A percentile compares a stretch with the other conserved stretches of the same genome.
Conservation (phyloP, 2,797 vertebrate genomes). For the Phataginus tetradactyla region DNA sequence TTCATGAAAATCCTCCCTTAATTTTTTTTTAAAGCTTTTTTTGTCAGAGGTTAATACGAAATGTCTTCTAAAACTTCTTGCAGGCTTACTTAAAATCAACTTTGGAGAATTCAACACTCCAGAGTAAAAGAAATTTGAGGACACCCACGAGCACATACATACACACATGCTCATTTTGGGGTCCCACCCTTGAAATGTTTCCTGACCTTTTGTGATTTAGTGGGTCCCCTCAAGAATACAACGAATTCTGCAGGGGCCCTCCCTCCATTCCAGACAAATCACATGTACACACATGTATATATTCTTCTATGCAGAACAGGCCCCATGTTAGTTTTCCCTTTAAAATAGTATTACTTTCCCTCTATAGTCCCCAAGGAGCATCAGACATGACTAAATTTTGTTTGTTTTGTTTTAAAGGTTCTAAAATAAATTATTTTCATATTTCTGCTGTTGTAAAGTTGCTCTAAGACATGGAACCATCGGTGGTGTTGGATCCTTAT, state of each 20-base stretch:
- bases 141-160: not conserved
- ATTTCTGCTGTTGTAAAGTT: not conserved
- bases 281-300: not conserved
- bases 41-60: slow-evolving; percentile 36
- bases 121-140: slow-evolving; percentile 7
- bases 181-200: not conserved
- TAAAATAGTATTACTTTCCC: not conserved
- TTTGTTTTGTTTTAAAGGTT: not conserved
- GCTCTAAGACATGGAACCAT: slow-evolving; percentile 20
- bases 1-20: slow-evolving; percentile 17
- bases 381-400: not conserved
- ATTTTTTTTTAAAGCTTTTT: not conserved
- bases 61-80: slow-evolving; percentile 23
- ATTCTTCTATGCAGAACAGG: not conserved
- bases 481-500: not conserved
- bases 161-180: not conserved
- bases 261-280: not conserved
- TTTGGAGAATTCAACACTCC: not conserved
- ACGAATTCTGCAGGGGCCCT: not conserved
- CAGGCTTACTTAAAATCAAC: not conserved
- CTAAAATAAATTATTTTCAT: slow-evolving; percentile 14
- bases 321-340: not conserved
- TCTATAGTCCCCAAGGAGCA: not conserved
- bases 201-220: not conserved
- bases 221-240: not conserved